phyloP scores from a whole-genome alignment of 2,113 vertebrate genomes.

The Tachycineta bicolor region DNA sequence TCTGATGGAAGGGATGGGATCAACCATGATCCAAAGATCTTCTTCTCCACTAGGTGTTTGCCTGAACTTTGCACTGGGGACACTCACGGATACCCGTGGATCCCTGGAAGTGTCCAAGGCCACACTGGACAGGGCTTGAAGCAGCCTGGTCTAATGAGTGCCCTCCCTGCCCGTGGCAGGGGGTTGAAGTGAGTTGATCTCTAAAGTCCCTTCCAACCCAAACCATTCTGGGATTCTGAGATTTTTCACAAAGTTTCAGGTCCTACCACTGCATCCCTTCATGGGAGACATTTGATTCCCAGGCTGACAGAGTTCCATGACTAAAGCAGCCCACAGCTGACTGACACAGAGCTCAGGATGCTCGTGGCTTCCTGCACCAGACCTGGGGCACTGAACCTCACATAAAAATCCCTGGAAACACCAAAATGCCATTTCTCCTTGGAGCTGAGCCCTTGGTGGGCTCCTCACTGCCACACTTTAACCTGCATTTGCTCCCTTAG shows the following conservation, averaged over 20 bases:
- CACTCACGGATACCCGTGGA: rapidly evolving
- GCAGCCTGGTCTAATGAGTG: background rate
- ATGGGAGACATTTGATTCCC: background rate
- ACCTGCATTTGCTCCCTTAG: background rate
- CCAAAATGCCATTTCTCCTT: background rate
- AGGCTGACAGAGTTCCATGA: background rate
- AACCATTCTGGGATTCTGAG: background rate
- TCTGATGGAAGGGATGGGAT: background rate
- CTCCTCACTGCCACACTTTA: background rate
- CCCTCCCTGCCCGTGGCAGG: background rate
- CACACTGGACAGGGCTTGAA: background rate
- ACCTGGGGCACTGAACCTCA: background rate
- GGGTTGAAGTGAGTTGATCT: background rate
- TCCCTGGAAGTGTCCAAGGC: background rate
- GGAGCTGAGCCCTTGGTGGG: rapidly evolving
- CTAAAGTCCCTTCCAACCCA: background rate
- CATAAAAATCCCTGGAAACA: background rate
- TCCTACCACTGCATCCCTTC: background rate
- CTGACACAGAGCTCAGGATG: background rate
- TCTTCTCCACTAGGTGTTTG: background rate
- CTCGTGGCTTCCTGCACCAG: background rate
- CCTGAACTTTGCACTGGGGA: background rate
- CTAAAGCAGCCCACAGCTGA: background rate
- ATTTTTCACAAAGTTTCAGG: background rate
- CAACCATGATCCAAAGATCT: background rate